A percentile compares a stretch with the other conserved stretches of the same genome.
Conservation (phyloP, 1,140 invertebrate species). For the Semibalanus balanoides region DNA sequence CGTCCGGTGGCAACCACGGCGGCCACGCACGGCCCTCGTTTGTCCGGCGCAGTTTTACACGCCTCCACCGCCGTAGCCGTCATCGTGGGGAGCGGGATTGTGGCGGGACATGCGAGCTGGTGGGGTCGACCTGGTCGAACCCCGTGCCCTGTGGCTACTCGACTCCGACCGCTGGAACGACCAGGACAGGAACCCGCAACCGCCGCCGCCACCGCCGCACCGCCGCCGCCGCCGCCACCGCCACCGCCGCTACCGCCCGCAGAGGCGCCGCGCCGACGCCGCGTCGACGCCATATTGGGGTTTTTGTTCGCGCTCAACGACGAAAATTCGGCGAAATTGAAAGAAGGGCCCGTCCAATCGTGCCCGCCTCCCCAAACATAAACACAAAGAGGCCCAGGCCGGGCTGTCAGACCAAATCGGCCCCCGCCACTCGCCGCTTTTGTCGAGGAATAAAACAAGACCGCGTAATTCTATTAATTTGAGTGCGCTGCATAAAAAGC, state of each 20-base stretch:
- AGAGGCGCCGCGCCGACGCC: too few species aligned
- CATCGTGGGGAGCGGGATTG: background rate
- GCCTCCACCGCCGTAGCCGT: too few species aligned
- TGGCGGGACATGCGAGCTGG: background rate
- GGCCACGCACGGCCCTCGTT: too few species aligned
- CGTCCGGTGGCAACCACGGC: too few species aligned
- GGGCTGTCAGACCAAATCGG: background rate
- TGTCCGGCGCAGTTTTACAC: background rate
- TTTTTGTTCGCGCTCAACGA: background rate
- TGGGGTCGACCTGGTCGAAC: background rate
- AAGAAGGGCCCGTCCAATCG: background rate
- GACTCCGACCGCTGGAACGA: too few species aligned
- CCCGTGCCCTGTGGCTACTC: too few species aligned
- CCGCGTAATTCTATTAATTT: background rate
- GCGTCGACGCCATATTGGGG: background rate
- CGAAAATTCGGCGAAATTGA: background rate
- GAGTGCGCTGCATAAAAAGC: background rate
- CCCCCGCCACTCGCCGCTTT: background rate
- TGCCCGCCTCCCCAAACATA: background rate
- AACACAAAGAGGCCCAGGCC: background rate
- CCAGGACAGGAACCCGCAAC: too few species aligned
- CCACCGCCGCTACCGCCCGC: too few species aligned
- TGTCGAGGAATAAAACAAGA: slow-evolving; percentile 2
- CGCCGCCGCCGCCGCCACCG: too few species aligned
- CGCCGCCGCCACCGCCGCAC: too few species aligned